Conservation (phyloP, 2,797 vertebrate species). For the Phalanger gymnotis region DNA sequence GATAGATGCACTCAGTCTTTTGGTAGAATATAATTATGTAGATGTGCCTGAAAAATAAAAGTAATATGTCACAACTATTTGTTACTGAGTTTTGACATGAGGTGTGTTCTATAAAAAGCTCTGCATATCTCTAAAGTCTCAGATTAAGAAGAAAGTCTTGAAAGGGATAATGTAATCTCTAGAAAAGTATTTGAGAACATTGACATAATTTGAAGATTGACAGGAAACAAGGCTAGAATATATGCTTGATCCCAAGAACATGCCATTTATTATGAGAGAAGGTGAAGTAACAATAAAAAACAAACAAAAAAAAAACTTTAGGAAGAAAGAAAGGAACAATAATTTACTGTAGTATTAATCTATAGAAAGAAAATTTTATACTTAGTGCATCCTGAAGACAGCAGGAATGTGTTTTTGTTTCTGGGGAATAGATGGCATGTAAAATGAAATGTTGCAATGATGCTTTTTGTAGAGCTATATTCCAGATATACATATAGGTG, state of each 20-base stretch:
- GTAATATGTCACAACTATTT: not conserved
- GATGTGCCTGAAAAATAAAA: not conserved
- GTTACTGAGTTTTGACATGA: not conserved
- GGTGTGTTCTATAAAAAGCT: not conserved
- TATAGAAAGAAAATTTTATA: not conserved
- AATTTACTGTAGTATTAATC: not conserved
- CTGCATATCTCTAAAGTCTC: not conserved
- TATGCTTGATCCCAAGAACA: slow-evolving; percentile 13
- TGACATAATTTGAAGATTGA: slow-evolving; percentile 6
- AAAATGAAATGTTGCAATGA: slow-evolving; percentile 50
- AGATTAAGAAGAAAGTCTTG: slow-evolving; percentile 16
- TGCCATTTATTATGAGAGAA: not conserved
- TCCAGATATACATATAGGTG: not conserved
- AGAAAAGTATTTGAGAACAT: slow-evolving; percentile 45
- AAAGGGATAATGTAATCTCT: slow-evolving; percentile 55
- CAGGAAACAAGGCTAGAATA: not conserved
- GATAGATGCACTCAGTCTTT: not conserved
- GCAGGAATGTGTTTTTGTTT: slow-evolving; percentile 38
- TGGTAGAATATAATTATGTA: not conserved
- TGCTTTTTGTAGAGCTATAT: not conserved
- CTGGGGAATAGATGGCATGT: slow-evolving; percentile 37
- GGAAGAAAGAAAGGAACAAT: not conserved
- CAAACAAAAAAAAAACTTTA: not conserved
- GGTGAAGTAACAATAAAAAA: not conserved
- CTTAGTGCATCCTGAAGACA: slow-evolving; percentile 34